These are phyloP conservation scores for Mycteria americana DNA, from an alignment of 2,797 vertebrate species.

Conservation along the genomic window DNA sequence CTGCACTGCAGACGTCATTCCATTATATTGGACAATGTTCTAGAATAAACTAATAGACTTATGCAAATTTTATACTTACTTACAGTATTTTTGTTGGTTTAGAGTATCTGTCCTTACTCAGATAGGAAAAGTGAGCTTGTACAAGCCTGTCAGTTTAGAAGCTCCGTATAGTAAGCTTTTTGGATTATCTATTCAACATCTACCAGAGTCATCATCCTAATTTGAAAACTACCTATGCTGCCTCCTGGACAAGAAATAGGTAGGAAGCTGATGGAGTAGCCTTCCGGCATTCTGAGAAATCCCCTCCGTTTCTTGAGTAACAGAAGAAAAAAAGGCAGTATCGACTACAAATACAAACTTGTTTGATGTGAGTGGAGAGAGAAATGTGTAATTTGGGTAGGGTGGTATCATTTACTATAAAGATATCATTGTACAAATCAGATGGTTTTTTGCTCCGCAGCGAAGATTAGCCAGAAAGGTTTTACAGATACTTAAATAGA, in stretches of 20 bases:
- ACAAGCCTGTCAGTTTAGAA: neutral
- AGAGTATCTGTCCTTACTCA: neutral
- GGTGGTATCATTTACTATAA: neutral
- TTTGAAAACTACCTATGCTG: neutral
- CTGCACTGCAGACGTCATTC: neutral
- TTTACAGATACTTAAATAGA: neutral
- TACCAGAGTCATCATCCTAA: neutral
- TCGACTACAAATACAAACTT: neutral
- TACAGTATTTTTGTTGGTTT: neutral
- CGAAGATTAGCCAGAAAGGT: neutral
- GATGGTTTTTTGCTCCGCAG: neutral
- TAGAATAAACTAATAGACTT: neutral
- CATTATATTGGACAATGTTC: neutral
- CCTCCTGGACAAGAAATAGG: neutral
- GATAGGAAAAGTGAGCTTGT: neutral
- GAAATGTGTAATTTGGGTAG: neutral
- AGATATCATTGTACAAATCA: neutral
- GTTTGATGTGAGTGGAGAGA: neutral
- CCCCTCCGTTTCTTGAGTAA: neutral
- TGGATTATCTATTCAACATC: neutral
- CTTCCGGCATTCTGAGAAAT: neutral
- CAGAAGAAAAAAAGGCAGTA: neutral
- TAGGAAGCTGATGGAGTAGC: neutral
- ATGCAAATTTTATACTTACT: neutral
- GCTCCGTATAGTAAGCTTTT: neutral